These are phyloP conservation scores for zebrafish (Danio rerio) DNA, from an alignment of 2,113 vertebrate genomes.

Conservation along the genomic window GRCz12tu NC_133193.1:44787001-44787500, in stretches of 20 bases:
- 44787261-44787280: background rate
- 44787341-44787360: background rate
- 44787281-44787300: background rate
- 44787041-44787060: conserved; percentile 79
- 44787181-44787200: background rate
- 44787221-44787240: too few relatives aligned
- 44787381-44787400: too few relatives aligned
- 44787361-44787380: too few relatives aligned
- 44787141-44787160: background rate
- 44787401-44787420: too few relatives aligned
- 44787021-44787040: conserved; percentile 76
- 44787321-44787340: background rate
- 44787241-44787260: too few relatives aligned
- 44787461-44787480: too few relatives aligned
- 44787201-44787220: background rate
- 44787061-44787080: conserved; percentile 88
- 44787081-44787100: conserved; percentile 81
- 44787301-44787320: background rate
- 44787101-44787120: background rate
- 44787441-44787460: too few relatives aligned
- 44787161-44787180: background rate
- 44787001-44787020: background rate
- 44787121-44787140: background rate
- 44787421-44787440: too few relatives aligned
- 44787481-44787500: too few relatives aligned